Base-by-base conservation (phyloP, 2,888 invertebrate species). In the Bembecia ichneumoniformis region DNA sequence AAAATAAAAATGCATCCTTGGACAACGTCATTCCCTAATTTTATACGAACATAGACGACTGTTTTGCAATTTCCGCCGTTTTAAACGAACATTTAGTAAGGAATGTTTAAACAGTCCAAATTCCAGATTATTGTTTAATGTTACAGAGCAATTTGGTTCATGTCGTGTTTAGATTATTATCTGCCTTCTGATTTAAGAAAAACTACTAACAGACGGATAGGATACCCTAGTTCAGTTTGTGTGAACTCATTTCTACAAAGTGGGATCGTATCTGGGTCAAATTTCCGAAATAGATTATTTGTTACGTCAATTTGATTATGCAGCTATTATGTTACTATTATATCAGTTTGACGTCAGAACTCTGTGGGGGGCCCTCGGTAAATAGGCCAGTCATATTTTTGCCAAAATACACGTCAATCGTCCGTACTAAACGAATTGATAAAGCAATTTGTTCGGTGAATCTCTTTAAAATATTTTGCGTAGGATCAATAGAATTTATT, bases 371-470 rank as follows among this genome's bases (percentile, higher is more conserved):
- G 68, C 62, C 61, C 68, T 69, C 67, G 61, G 74, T 71, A 83
- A 80, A 79, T 82, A 75, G 84, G 82, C 74, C 82, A 77, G 62
- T 16, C 64, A 71, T 71, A 70, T 71, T 77, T 80, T 77, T 64
- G 68, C 60, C 57, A 57, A 62, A 60, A 66, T 67, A 28, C 71
- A 67, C 78, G 75, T 80, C 80, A 78, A 68, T 60, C 70, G 63
- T 63, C 28, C 9, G 28, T 28, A 28, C 28, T 28, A 28, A 28
- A 28, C 9, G 9, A 28, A 28, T 9, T 28, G 28, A 28, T 28
- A 28, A 28, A 9, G 7, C 9, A 28, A 28, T 28, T 28, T 9
- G 2, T 28, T 28, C 28, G 7, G 28, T 28, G 28, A 28, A 28
- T 28, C 9, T 28, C 28, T 28, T 28, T 28, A 28, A n/a, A 28